Percentiles rank a stretch among this genome's conserved stretches.
Evolutionary conservation across 35 echinoderm and acorn worm genomes (phyloP).

Genomic region (Lytechinus variegatus): DNA sequence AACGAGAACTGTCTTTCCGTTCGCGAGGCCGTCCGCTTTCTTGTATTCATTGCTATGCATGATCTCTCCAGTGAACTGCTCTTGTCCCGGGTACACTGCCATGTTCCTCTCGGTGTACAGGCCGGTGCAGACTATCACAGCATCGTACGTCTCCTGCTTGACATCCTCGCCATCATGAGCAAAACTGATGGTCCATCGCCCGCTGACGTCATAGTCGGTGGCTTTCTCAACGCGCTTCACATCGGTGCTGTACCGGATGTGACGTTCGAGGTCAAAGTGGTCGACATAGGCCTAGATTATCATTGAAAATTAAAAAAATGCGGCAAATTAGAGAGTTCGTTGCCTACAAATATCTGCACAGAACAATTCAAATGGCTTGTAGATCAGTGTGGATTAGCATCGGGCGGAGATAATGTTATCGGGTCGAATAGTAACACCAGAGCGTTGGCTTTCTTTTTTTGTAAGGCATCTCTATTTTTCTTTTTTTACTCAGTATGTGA

Average conservation of each 20-base stretch:
- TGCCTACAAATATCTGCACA: too few species aligned
- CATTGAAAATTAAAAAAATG: not conserved
- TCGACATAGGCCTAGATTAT: conserved; percentile 33
- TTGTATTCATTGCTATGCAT: conserved; percentile 84
- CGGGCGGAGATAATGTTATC: too few species aligned
- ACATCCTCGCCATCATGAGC: not conserved
- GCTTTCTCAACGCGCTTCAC: conserved; percentile 62
- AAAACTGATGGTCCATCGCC: conserved; percentile 70
- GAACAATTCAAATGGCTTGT: too few species aligned
- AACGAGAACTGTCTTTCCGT: conserved; percentile 75
- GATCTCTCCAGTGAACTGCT: conserved; percentile 76
- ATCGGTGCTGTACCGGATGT: conserved; percentile 83
- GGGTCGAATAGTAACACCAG: too few species aligned
- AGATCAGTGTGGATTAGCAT: too few species aligned
- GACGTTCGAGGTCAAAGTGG: conserved; percentile 69
- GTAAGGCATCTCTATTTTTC: too few species aligned
- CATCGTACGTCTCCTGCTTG: conserved; percentile 65
- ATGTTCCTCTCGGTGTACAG: conserved; percentile 58
- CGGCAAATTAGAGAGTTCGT: too few species aligned
- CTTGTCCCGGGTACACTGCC: conserved; percentile 68
- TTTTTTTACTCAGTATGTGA: too few species aligned
- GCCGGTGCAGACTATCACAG: conserved; percentile 86
- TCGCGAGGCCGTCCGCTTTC: conserved; percentile 57
- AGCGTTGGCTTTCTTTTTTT: too few species aligned
- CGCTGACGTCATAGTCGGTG: conserved; percentile 51